These are phyloP conservation scores for Drosophila nr. perissopoda DNA, from an alignment of 2,888 invertebrate species.

Conservation along the genomic window DNA sequence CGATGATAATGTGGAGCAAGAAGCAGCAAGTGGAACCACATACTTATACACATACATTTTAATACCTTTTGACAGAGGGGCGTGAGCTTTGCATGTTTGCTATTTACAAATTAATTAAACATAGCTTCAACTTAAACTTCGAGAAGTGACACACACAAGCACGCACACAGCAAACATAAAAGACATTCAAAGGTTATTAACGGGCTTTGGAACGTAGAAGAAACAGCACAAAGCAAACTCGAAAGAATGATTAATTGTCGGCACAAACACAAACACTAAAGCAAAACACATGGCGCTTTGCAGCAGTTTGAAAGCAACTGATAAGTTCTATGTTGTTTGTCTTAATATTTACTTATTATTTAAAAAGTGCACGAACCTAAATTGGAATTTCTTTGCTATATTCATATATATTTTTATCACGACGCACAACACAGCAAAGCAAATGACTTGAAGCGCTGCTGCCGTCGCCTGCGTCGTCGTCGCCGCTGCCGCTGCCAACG, in stretches of 20 bases:
- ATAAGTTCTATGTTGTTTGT: slow-evolving; percentile 22
- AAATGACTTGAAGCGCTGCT: slow-evolving; percentile 43
- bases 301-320: slow-evolving; percentile 47
- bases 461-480: slow-evolving; percentile 45
- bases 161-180: slow-evolving; percentile 7
- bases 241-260: slow-evolving; percentile 64
- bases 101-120: slow-evolving; percentile 48
- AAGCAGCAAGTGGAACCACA: slow-evolving; percentile 1
- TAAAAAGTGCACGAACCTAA: slow-evolving; percentile 61
- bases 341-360: neutral
- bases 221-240: slow-evolving; percentile 40
- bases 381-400: slow-evolving; percentile 65
- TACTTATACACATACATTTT: neutral
- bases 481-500: slow-evolving; percentile 23
- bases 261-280: slow-evolving; percentile 10
- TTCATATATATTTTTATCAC: slow-evolving; percentile 49
- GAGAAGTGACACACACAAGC: slow-evolving; percentile 6
- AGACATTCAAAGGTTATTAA: slow-evolving; percentile 67
- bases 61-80: neutral
- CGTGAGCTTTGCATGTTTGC: slow-evolving; percentile 19
- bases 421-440: slow-evolving; percentile 58
- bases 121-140: slow-evolving; percentile 23
- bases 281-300: slow-evolving; percentile 38
- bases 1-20: slow-evolving; percentile 25
- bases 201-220: slow-evolving; percentile 34